These are phyloP conservation scores for human (Homo sapiens) DNA, from an alignment of 2,113 vertebrate species.

Conservation along the genomic window DNA sequence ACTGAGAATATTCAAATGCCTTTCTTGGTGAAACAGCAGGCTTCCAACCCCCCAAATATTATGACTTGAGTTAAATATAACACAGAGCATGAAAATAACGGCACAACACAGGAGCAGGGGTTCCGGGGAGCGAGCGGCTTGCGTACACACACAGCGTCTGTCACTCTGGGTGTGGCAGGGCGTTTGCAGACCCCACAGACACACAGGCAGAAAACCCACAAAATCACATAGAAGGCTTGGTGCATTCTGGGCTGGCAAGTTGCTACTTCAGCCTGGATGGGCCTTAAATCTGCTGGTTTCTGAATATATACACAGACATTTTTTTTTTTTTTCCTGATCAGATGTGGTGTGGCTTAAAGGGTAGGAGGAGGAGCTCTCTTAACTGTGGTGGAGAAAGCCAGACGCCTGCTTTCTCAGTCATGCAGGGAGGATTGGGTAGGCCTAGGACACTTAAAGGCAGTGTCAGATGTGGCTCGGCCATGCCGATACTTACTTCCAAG, in stretches of 20 bases:
- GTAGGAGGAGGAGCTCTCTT: not conserved
- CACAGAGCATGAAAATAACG: slow-evolving; percentile 60
- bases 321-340: not conserved
- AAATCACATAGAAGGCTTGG: fast-evolving
- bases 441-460: fast-evolving
- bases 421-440: not conserved
- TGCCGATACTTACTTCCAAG: not conserved
- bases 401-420: not conserved
- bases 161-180: not conserved
- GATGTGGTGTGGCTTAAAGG: not conserved
- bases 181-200: not conserved
- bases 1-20: slow-evolving; percentile 69
- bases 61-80: slow-evolving; percentile 77
- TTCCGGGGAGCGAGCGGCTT: not conserved
- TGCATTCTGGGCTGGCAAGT: not conserved
- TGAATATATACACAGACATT: not conserved
- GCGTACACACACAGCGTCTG: not conserved
- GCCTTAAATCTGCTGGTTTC: not conserved
- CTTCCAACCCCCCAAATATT: slow-evolving; percentile 72
- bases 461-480: not conserved
- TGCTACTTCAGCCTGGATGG: not conserved
- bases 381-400: not conserved
- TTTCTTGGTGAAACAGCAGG: slow-evolving; percentile 76
- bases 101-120: not conserved
- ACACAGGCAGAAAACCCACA: not conserved